Percentiles rank a stretch among this genome's conserved stretches.
phyloP scores from a whole-genome alignment of 2,888 invertebrate genomes.

The Zaprionus obscuricornis region DNA sequence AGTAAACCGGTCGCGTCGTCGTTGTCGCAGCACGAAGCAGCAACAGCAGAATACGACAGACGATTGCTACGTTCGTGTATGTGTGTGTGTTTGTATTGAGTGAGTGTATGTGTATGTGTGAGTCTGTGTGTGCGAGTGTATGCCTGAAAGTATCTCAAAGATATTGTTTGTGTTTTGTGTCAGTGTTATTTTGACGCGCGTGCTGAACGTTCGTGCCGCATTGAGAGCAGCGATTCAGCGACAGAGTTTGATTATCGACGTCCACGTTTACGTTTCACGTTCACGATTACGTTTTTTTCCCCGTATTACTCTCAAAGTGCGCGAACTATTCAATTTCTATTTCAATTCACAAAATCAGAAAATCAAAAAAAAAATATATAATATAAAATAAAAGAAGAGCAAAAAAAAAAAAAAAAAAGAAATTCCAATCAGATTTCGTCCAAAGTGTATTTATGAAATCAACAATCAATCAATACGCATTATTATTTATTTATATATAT shows the following conservation, averaged over 20 bases:
- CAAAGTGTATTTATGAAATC: slow-evolving; percentile 43
- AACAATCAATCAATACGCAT: no score
- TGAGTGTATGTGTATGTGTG: slow-evolving; percentile 2
- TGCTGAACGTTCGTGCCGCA: slow-evolving; percentile 81
- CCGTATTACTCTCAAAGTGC: no score
- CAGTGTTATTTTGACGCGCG: slow-evolving; percentile 84
- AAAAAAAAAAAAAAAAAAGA: slow-evolving; percentile 1
- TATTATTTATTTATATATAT: neutral
- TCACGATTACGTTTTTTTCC: slow-evolving; percentile 38
- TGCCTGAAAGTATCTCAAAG: slow-evolving; percentile 58
- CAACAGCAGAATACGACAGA: slow-evolving; percentile 43
- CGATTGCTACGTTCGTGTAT: slow-evolving; percentile 28
- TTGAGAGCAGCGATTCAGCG: slow-evolving; percentile 50
- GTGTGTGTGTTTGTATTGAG: slow-evolving; percentile 4
- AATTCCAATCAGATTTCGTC: slow-evolving; percentile 44
- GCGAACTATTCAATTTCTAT: no score
- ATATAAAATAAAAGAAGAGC: slow-evolving; percentile 21
- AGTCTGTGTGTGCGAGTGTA: slow-evolving; percentile 23
- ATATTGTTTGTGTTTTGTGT: slow-evolving; percentile 83
- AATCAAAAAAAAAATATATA: slow-evolving; percentile 12
- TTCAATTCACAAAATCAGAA: slow-evolving; percentile 11
- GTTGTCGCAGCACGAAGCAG: slow-evolving; percentile 50
- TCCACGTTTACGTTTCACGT: slow-evolving; percentile 21
- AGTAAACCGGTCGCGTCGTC: slow-evolving; percentile 60
- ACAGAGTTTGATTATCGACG: slow-evolving; percentile 25